Base-by-base conservation (phyloP, 2,797 vertebrate species). In the Spinus pinus region DNA sequence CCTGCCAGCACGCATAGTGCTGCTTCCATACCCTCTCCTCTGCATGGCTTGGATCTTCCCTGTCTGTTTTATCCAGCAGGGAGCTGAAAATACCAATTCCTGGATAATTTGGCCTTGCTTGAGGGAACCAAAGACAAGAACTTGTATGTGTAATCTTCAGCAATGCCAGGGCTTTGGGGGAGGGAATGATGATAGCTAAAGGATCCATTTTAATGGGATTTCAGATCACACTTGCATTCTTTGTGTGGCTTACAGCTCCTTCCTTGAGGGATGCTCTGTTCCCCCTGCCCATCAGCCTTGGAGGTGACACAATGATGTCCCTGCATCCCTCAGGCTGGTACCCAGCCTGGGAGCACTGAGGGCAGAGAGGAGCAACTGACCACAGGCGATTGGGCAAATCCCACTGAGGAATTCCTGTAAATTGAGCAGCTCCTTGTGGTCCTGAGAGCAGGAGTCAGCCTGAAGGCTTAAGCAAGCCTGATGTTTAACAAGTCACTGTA, bases 1-100 rank as follows among this genome's bases (percentile, higher is more conserved):
- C 96, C 87, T 90, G 94, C 57, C 20, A 39, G 87, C 86, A 35
- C 5, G 35, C 71, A 62, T 96, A 97, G 98, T 98, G 97, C 85
- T 62, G 77, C 89, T 95, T 82, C 79, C n/a, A 9, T 71, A 44
- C 44, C 86, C 70, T 69, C 83, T 92, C 24, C 49, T 69, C 22
- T 31, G 13, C 15, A 0, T 41, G 47, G 47, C 67, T 84, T 6
- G 0, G 7, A 0, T 86, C 28, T 70, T 67, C 11, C 3, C 19
- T 1, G 1, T 7, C 51, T 3, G 1, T 44, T 77, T 81, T 67
- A 77, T 60, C 67, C 39, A 60, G 51, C 64, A 71, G 12, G 1
- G 15, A 8, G 12, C 30, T 75, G 42, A 41, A 90, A 80, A 88
- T 67, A 25, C 71, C 28, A 56, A 24, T 87, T 78, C n/a, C 23